Base-by-base conservation (phyloP, 30 jellyfish, hydroid and myxozoan genomes). In the Hydractinia echinata region DNA sequence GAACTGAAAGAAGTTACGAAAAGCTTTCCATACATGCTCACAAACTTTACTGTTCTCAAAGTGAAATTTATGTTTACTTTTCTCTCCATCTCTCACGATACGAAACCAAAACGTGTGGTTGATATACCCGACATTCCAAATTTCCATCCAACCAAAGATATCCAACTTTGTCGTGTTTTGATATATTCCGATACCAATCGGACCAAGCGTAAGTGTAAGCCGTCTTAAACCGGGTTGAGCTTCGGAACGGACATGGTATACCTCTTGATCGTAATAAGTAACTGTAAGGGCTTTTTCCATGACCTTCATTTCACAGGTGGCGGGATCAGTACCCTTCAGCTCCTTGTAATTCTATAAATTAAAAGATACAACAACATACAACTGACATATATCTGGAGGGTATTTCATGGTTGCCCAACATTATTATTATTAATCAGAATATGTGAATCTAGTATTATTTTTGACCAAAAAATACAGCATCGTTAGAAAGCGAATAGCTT, bases 51-150 rank as follows among this genome's bases (percentile, higher is more conserved):
- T 67, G 55, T 55, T 87, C 13, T 83, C 83, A 69, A 91, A 80
- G 7, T 74, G 77, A 71, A 72, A 83, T 62, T 86, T 91, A 13
- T 91, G 97, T 55, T 89, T 86, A 71, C 94, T 91, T 86, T 91
- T 91, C 67, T 86, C 89, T 10, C 95, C 95, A 55, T 86, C 97
- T 1, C 97, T 87, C 54, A 82, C 67, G 7, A 91, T 86, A 48
- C 96, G 84, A 58, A 86, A 81, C 97, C 97, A 91, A 58, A 91
- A 76, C 20, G 84, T 83, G 61, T 74, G 73, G 50, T 53, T 85
- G 16, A 55, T 76, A 51, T 87, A 91, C 54, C 97, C 97, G 10
- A 90, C 94, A 61, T 91, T 91, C 97, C 97, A 91, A 58, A 86
- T 82, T 61, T 91, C 97, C 52, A 85, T 79, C 97, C 97, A 91